These are phyloP conservation scores for Scaptomyza montana DNA, from an alignment of 1,140 invertebrate genomes.

Conservation along the genomic window DNA sequence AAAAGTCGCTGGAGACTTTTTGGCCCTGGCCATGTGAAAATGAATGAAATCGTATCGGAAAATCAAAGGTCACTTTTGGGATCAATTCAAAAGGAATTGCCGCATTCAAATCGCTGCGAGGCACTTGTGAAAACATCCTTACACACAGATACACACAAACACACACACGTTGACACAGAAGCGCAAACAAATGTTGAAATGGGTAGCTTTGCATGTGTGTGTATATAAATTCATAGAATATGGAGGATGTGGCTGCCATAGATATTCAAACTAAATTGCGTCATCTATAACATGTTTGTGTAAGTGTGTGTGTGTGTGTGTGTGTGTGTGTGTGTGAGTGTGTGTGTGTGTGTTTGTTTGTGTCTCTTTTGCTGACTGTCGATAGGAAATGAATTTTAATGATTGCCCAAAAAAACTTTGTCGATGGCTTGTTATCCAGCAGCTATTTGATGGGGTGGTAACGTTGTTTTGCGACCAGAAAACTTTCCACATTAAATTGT, in stretches of 20 bases:
- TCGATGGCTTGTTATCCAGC: slow-evolving; percentile 59
- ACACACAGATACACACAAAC: background rate
- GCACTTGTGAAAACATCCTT: slow-evolving; percentile 65
- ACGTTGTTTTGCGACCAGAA: slow-evolving; percentile 37
- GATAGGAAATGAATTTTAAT: slow-evolving; percentile 83
- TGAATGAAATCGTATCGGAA: slow-evolving; percentile 80
- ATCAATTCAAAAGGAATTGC: slow-evolving; percentile 82
- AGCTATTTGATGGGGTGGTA: slow-evolving; percentile 22
- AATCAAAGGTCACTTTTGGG: slow-evolving; percentile 82
- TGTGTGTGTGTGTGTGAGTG: slow-evolving; percentile 34
- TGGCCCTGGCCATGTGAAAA: slow-evolving; percentile 75
- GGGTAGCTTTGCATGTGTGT: slow-evolving; percentile 2
- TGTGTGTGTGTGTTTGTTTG: slow-evolving; percentile 22
- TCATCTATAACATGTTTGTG: slow-evolving; percentile 68
- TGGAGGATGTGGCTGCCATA: slow-evolving; percentile 60
- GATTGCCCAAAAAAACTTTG: slow-evolving; percentile 65
- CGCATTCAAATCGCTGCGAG: slow-evolving; percentile 79
- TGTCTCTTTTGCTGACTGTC: slow-evolving; percentile 66
- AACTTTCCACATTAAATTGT: slow-evolving; percentile 81
- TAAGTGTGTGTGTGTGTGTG: slow-evolving; percentile 22
- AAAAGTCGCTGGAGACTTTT: slow-evolving; percentile 70
- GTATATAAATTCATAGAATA: slow-evolving; percentile 9
- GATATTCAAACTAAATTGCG: slow-evolving; percentile 81
- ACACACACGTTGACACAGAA: slow-evolving; percentile 3
- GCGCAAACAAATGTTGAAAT: background rate